Evolutionary conservation across 2,113 vertebrate species (phyloP).

Genomic region (Fulmarus glacialis): DNA sequence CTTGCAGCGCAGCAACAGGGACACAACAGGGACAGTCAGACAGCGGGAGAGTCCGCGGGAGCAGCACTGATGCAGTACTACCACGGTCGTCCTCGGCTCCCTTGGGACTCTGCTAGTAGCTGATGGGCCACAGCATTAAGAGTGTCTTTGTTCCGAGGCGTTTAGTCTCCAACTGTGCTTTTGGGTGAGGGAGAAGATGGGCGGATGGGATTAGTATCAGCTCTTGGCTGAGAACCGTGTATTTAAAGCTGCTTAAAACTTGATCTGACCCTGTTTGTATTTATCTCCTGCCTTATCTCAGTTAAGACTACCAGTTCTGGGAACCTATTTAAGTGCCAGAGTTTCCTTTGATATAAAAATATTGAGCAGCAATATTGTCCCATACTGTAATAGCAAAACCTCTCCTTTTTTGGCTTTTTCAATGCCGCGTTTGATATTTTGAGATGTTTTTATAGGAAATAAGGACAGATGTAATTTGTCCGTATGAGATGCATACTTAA

Average conservation of each 20-base stretch:
- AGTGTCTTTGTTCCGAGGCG: rapidly evolving
- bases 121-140: background rate
- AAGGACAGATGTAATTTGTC: background rate
- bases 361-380: background rate
- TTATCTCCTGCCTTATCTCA: background rate
- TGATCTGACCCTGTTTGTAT: background rate
- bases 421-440: background rate
- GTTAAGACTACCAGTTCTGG: background rate
- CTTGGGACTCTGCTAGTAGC: background rate
- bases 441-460: background rate
- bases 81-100: rapidly evolving
- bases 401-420: background rate
- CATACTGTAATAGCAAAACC: background rate
- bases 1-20: background rate
- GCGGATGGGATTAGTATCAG: background rate
- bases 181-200: background rate
- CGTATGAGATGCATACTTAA: background rate
- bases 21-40: background rate
- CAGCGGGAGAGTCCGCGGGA: rapidly evolving
- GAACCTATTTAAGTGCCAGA: background rate
- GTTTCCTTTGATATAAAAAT: background rate
- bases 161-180: background rate
- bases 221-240: background rate
- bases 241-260: background rate
- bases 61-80: background rate